Percentiles rank a stretch among this genome's conserved stretches.
Conservation (phyloP, 2,888 invertebrate species). For the Rhodophaea formosa region DNA sequence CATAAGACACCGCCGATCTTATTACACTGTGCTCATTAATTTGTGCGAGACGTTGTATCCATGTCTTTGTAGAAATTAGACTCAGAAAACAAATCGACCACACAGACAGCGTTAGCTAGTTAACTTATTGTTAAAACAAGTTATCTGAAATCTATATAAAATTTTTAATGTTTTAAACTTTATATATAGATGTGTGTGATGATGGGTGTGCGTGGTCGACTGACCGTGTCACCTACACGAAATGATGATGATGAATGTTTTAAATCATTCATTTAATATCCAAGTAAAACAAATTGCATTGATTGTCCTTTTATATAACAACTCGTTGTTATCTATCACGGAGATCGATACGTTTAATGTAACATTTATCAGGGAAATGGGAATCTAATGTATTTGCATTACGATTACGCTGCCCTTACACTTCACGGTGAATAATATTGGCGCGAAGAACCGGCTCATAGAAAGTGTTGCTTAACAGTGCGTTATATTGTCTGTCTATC, state of each 20-base stretch:
- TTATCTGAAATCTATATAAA: no score
- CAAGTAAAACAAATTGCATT: slow-evolving; percentile 37
- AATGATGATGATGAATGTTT: background rate
- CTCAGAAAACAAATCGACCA: background rate
- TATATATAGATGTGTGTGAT: no score
- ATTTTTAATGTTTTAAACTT: no score
- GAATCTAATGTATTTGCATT: slow-evolving; percentile 17
- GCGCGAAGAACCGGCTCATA: slow-evolving; percentile 38
- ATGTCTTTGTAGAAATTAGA: background rate
- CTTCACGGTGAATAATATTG: background rate
- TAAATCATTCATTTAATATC: slow-evolving; percentile 31
- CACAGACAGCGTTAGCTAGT: no score
- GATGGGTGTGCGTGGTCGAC: no score
- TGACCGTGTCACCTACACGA: no score
- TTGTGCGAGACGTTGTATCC: slow-evolving; percentile 43
- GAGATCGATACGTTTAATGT: slow-evolving; percentile 11
- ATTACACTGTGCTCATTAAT: slow-evolving; percentile 63
- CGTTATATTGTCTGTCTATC: slow-evolving; percentile 41
- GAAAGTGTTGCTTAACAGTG: slow-evolving; percentile 69
- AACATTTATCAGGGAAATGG: slow-evolving; percentile 8
- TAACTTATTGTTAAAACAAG: no score
- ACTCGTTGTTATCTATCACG: slow-evolving; percentile 9
- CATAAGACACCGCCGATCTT: slow-evolving; percentile 61
- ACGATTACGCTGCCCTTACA: slow-evolving; percentile 11
- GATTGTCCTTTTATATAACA: background rate